Conservation (phyloP, 1,140 invertebrate genomes). For the Lordiphosa stackelbergi region DNA sequence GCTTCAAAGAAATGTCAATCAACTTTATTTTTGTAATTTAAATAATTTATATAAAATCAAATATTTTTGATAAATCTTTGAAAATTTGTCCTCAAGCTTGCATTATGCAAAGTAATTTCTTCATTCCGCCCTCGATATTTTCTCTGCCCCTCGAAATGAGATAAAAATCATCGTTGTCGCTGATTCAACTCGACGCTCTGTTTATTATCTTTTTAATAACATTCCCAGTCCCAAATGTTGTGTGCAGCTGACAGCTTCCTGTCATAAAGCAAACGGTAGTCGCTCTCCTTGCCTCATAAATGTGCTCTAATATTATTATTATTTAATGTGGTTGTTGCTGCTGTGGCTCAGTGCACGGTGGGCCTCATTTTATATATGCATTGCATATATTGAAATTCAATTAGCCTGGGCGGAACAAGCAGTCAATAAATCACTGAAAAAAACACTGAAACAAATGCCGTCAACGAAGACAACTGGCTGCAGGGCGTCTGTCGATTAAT, state of each 20-base stretch:
- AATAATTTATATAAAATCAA: too few relatives aligned
- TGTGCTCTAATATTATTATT: constrained; percentile 29
- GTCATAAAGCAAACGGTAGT: constrained; percentile 57
- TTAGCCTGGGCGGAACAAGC: constrained; percentile 34
- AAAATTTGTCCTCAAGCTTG: too few relatives aligned
- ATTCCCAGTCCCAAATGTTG: constrained; percentile 25
- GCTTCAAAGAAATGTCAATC: too few relatives aligned
- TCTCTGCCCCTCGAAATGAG: constrained; percentile 12
- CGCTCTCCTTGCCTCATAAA: constrained; percentile 26
- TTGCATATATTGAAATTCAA: constrained; percentile 61
- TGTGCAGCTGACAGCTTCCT: constrained; percentile 56
- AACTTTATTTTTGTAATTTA: too few relatives aligned
- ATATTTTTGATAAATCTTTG: too few relatives aligned
- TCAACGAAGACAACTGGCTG: constrained; percentile 11
- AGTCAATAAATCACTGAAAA: constrained; percentile 59
- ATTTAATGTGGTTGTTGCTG: constrained; percentile 11
- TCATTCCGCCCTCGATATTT: background rate
- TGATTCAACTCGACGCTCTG: constrained; percentile 24
- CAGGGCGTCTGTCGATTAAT: constrained; percentile 47
- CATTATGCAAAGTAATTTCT: constrained; percentile 15
- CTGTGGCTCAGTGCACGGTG: constrained; percentile 18
- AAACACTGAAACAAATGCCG: constrained; percentile 8
- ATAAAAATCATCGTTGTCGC: constrained; percentile 38
- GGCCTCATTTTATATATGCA: constrained; percentile 23
- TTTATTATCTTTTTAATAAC: constrained; percentile 65